Base-by-base conservation (phyloP, 2,797 vertebrate species). In the Platyrinchus mystaceus region DNA sequence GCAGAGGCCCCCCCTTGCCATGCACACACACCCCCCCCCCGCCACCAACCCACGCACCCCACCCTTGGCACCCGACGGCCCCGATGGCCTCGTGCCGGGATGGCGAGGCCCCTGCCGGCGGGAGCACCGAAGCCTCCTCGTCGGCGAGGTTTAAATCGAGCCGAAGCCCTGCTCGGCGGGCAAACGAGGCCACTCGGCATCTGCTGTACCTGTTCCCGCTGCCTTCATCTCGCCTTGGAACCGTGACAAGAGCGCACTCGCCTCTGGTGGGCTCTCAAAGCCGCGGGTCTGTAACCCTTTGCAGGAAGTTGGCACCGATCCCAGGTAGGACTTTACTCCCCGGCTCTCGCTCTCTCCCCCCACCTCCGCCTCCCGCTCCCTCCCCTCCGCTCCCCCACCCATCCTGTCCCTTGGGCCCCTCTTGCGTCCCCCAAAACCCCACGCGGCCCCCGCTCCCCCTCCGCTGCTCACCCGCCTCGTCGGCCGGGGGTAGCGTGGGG, bases 261-360 rank as follows among this genome's bases (percentile, higher is more conserved):
- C 96, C 95, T 96, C 96, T 96, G 95, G 95, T 97, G 96, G 97
- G 96, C 96, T 97, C 94, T 95, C 87, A 56, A 79, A 96, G 97
- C 97, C 90, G 89, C 94, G 95, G 97, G 97, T 88, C 96, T 97
- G 96, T 96, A 96, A 95, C 97, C 96, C 95, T 96, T 95, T 96
- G 96, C 97, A 97, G 97, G 96, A 97, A 97, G 96, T 97, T 97
- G 96, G 96, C 96, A 97, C 95, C 70, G 96, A 97, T 97, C 97
- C 97, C 96, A 97, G 96, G 96, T 97, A 97, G 96, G 96, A 97
- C 96, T 97, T 96, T 96, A 96, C 95, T 97, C 96, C 96, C 94
- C 89, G 86, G 89, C 96, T 96, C 93, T 76, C 92, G 74, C 74
- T 68, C 70, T 84, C 94, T 89, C 88, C 96, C 95, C 95, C 94